Base-by-base conservation (phyloP, 2,888 invertebrate genomes). In the Perizoma affinitatum region DNA sequence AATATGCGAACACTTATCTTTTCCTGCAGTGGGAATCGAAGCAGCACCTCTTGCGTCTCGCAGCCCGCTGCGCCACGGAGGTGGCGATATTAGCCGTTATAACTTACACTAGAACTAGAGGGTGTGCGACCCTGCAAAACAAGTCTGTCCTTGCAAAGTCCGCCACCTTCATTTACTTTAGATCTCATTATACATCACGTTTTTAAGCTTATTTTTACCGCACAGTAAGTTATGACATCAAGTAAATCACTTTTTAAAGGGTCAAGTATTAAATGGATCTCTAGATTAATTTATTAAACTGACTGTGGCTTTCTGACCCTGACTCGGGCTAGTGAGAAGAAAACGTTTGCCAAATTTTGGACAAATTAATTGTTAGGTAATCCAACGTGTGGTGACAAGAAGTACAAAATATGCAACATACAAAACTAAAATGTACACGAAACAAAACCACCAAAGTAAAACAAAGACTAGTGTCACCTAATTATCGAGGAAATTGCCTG, bases 401-500 rank as follows among this genome's bases (percentile, higher is more conserved):
- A 22, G 22, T 22, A 22, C 22, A 22, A 22, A 22, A 22, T 22
- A 22, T 22, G 22, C 22, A 22, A 22, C 22, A 22, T 22, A 22
- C 22, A 22, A 22, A 22, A 22, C 22, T 22, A 22, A 22, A 22
- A 22, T 22, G 1, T 22, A 22, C 22, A 22, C 22, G 22, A 22
- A 22, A 22, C 22, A 4, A 66, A 64, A 69, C 67, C 72, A 67
- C 68, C 22, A 51, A 62, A 60, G 54, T 63, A 59, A 69, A 74
- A 74, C 35, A 59, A 65, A 9, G 40, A 7, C 40, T 40, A 74
- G 76, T 74, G 79, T 83, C 80, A 82, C 79, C 69, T 75, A 70
- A 79, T 79, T 69, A 75, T 77, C 75, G 79, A 81, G 82, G 79
- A 85, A 80, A 22, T 72, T 82, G 80, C 76, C 78, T 78, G 77